Base-by-base conservation (phyloP, 2,888 invertebrate genomes). In the Chymomyza caudatula region DNA sequence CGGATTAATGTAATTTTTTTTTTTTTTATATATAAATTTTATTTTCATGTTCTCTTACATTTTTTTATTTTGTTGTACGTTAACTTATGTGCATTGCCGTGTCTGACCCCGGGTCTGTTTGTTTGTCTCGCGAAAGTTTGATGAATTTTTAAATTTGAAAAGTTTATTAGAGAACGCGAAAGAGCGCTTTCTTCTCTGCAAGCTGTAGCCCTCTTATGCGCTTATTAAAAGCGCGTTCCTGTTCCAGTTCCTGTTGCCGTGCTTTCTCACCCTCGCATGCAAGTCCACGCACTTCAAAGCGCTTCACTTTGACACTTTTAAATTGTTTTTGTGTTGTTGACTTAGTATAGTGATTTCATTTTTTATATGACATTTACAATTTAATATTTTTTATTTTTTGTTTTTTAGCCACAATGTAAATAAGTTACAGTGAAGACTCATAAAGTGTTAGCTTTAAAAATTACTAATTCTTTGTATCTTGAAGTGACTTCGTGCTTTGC, bases 111-210 rank as follows among this genome's bases (percentile, higher is more conserved):
- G 67, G 67, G 67, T 59, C 76, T 73, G 74, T 83, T 83, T 76
- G 84, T 71, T 80, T 77, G 84, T 73, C 78, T 70, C 63, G 54
- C 67, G 77, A 83, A 83, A 83, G 82, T 83, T 83, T 83, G 82
- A 83, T 83, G 82, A 83, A 83, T 83, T 83, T 83, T 83, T 83
- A 83, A 83, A 83, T 83, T 83, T 86, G 79, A 86, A 83, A 83
- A 83, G 85, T 83, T 82, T 83, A 83, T 86, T 83, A 86, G 85
- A 71, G 86, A 47, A n/a, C n/a, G n/a, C n/a, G 47, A 43, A 57
- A n/a, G 8, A 29, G 17, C 1, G 42, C 15, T 15, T 43, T 43
- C 11, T 11, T 43, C n/a, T 43, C 11, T 43, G 25, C 5, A 25
- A 37, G 11, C 11, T 37, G 11, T 37, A 37, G 29, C 56, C 42